Evolutionary conservation across 2,797 vertebrate genomes (phyloP).

Genomic region (Sebastes miniatus): DNA sequence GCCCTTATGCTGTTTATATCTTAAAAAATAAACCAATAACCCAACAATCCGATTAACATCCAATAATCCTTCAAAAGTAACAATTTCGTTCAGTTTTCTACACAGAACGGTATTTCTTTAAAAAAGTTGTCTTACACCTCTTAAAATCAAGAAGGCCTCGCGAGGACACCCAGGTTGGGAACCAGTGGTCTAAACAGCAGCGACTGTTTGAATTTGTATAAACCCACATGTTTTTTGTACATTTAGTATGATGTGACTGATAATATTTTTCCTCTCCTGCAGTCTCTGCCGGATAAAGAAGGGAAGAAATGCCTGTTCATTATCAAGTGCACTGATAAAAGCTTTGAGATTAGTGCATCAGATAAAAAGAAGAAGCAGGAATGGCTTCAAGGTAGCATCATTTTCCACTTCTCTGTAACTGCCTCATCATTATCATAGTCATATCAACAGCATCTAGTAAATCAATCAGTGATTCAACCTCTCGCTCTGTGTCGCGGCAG

Average conservation of each 20-base stretch:
- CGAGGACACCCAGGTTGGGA: too few species aligned
- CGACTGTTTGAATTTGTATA: neutral
- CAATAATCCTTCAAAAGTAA: too few species aligned
- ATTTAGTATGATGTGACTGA: neutral
- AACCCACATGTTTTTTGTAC: neutral
- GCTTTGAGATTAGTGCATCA: constrained; percentile 93
- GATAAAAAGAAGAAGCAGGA: constrained; percentile 98
- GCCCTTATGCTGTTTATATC: too few species aligned
- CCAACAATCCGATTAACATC: too few species aligned
- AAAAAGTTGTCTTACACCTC: neutral
- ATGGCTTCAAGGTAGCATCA: constrained; percentile 92
- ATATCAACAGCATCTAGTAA: neutral
- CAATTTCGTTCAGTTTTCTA: too few species aligned
- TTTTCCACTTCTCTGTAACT: neutral
- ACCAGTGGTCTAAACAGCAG: neutral
- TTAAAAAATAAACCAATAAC: too few species aligned
- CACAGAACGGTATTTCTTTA: too few species aligned
- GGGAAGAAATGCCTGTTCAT: constrained; percentile 95
- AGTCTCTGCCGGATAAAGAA: constrained; percentile 95
- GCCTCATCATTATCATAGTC: neutral
- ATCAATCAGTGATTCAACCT: neutral
- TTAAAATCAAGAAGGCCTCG: too few species aligned
- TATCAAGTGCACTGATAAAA: constrained; percentile 91
- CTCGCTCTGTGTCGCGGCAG: constrained; percentile 62
- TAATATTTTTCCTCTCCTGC: constrained; percentile 24